A percentile compares a stretch with the other conserved stretches of the same genome.
phyloP scores from a whole-genome alignment of 1,140 invertebrate genomes.

The Scaptomyza hsui region DNA sequence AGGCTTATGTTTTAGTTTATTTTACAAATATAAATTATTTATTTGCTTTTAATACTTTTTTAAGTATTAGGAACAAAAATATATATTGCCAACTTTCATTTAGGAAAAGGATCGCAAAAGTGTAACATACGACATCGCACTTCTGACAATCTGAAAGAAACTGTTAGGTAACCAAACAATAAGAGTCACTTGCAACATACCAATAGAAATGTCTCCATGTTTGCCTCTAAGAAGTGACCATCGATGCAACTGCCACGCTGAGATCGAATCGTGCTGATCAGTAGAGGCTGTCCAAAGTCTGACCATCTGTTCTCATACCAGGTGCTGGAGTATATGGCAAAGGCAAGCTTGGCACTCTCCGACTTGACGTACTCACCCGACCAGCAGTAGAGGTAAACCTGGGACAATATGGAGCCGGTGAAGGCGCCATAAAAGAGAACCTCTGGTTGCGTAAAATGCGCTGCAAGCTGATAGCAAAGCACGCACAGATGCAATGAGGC shows the following conservation, averaged over 20 bases:
- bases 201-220: conserved; percentile 43
- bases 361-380: conserved; percentile 39
- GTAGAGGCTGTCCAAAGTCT: conserved; percentile 7
- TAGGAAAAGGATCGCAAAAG: neutral
- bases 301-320: conserved; percentile 25
- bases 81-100: neutral
- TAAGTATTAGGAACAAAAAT: too few relatives aligned
- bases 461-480: conserved; percentile 46
- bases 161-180: too few relatives aligned
- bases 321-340: conserved; percentile 43
- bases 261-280: conserved; percentile 46
- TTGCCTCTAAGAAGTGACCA: conserved; percentile 62
- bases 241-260: conserved; percentile 48
- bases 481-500: conserved; percentile 56
- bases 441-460: conserved; percentile 33
- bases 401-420: conserved; percentile 37
- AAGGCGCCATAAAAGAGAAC: conserved; percentile 52
- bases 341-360: conserved; percentile 19
- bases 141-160: neutral
- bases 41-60: too few relatives aligned
- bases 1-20: too few relatives aligned
- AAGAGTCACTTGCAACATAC: too few relatives aligned
- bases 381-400: conserved; percentile 56
- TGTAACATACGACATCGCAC: neutral
- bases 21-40: too few relatives aligned